Evolutionary conservation across 2,797 vertebrate genomes (phyloP).

Genomic region (Ispidina picta): DNA sequence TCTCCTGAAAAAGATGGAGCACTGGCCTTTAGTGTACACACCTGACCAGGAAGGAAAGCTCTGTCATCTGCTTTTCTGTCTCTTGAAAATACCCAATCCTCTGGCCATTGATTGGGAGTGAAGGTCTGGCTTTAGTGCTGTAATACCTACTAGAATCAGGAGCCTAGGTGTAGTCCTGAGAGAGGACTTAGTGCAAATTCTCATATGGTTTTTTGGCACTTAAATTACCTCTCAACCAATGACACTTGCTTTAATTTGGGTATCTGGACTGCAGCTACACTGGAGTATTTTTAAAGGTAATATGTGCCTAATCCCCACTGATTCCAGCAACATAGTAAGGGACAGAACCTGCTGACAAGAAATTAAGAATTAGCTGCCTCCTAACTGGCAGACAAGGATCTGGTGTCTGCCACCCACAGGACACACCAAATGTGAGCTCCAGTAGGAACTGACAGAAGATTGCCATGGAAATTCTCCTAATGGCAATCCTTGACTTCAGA

Average conservation of each 20-base stretch:
- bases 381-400: neutral
- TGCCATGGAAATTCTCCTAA: neutral
- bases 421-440: neutral
- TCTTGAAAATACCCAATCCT: neutral
- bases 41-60: neutral
- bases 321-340: neutral
- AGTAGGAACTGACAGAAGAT: neutral
- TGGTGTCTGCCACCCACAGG: neutral
- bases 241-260: conserved; percentile 13
- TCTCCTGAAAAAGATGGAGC: neutral
- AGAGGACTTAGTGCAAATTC: conserved; percentile 18
- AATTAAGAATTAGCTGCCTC: neutral
- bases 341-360: neutral
- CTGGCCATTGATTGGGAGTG: neutral
- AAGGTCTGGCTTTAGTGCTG: neutral
- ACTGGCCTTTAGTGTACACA: neutral
- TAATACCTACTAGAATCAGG: conserved; percentile 35
- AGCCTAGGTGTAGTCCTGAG: conserved; percentile 7
- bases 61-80: neutral
- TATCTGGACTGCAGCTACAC: neutral
- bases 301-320: neutral
- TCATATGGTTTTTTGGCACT: conserved; percentile 33
- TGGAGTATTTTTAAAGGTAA: neutral
- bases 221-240: conserved; percentile 28
- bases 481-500: neutral